Evolutionary conservation across 2,113 vertebrate species (phyloP), one percentile per base, ranked within the genome.

Genomic region (Zosterops hypoxanthus): DNA sequence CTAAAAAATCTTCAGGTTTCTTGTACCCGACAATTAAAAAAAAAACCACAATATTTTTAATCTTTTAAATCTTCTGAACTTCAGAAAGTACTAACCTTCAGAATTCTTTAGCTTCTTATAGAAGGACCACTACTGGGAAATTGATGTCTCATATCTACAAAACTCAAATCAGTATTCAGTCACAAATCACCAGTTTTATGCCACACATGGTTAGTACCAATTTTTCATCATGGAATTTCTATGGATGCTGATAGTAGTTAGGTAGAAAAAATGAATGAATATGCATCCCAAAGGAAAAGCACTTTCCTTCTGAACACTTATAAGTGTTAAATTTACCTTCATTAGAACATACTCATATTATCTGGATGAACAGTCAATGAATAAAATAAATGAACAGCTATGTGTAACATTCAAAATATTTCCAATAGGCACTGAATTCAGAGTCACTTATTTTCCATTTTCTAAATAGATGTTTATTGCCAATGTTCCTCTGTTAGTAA

Each of bases 271-370:
- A 83, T 78, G 26, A 96, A 84, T 88, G 66, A 94, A 88, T 90
- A 82, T 75, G 29, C 89, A 46, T 49, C 63, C 33, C 66, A 83
- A 70, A 82, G 79, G 94, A 79, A 94, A 95, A 92, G 14, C 90
- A 59, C 93, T 92, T 92, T 92, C 34, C 39, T 92, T 94, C 61
- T 97, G 64, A 95, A 95, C 96, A 96, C 92, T 97, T 96, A 90
- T 28, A 72, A 79, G 44, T 57, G 36, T 85, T 97, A 93, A 82
- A 93, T 93, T 83, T 87, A 71, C 29, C 84, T 90, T 90, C 65
- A 80, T 93, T 93, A 44, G 42, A 63, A 72, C 75, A 68, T 56
- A 65, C 28, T 90, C 47, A 55, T 81, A 76, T 79, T 95, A 83
- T 79, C 47, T 71, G 41, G 66, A 77, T 78, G 83, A 94, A 24